Evolutionary conservation across 2,888 invertebrate genomes (phyloP), one percentile per base, ranked within the genome.

Genomic region (Scaptomyza cyrtandrae): DNA sequence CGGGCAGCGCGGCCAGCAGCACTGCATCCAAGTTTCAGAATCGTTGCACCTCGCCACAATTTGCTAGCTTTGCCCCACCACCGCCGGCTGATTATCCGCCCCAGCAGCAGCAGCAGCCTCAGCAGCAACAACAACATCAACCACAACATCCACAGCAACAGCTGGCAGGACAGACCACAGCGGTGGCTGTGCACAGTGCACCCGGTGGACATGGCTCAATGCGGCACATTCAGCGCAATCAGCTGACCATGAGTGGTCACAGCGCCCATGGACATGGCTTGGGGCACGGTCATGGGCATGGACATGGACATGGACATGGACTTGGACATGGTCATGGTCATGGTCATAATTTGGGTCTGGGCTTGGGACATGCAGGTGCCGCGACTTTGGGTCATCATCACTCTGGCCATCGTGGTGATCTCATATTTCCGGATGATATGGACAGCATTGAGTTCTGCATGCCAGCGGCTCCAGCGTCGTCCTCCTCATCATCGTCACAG

Each of bases 31-130:
- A 91, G 74, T 91, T 90, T 75, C 91, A 91, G 64, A 87, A 90
- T 64, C 88, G 91, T 61, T 90, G 91, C 61, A 87, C 90, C 53
- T 93, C 92, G 70, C 93, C 93, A 62, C 93, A 93, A 64, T 93
- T 93, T 93, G 94, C 96, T 92, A 95, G 95, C 93, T 96, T 96
- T 92, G 95, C 95, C 76, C 96, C 72, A 19, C 82, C 82, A 6
- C 95, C 95, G 72, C 95, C 96, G 83, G 95, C 95, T 78, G 95
- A 95, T 70, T 95, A 95, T 91, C 95, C 95, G 73, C 95, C 77
- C 13, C 62, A 59, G 46, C 68, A 58, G 75, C 96, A 58, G 75
- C 96, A 59, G 10, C 67, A 69, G 14, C 95, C 3, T 1, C 24
- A 95, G 11, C 62, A 61, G 44, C 66, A 58, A 75, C 96, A 57